Evolutionary conservation across 2,888 invertebrate species (phyloP), one percentile per base, ranked within the genome.

Genomic region (Troglohyphantes excavatus): DNA sequence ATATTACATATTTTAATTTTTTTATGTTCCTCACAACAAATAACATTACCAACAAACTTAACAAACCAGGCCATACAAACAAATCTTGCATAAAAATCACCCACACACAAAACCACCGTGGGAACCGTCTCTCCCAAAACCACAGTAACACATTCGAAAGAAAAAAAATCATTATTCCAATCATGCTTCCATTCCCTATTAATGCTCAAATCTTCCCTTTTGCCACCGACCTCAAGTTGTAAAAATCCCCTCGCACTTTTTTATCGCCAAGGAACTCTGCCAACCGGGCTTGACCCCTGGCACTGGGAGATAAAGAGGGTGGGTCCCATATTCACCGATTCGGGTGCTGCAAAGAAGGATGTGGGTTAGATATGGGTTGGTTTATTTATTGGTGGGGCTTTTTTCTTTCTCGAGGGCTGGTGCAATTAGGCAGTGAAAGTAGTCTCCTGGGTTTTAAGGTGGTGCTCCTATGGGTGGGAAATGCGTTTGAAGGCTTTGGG

Each of bases 291-390:
- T 53, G 53, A 53, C 53, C 53, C 53, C 53, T 53, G 39, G 53
- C 53, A 7, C 39, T n/a, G n/a, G 17, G n/a, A 53, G 53, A 53
- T 53, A 53, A 53, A 53, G 53, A 53, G 53, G 53, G 53, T 53
- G 53, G 53, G 17, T n/a, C 53, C 53, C 53, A 53, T 53, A 53
- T 13, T 53, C 53, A 53, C 53, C 53, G n/a, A 53, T 53, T 53
- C 53, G 53, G 53, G 53, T 53, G 53, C 53, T 17, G n/a, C 17
- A n/a, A 53, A 53, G 53, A 53, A 53, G 53, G 53, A 53, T 53
- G 53, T 53, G 53, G 53, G 53, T 53, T 53, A 53, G 53, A 53
- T 53, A 53, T 13, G 53, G 53, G 53, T 13, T 2, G 53, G 53
- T 53, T 53, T 53, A 53, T 53, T 53, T 53, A 53, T 53, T 53